Evolutionary conservation across 2,888 invertebrate species (phyloP), one percentile per base, ranked within the genome.

Genomic region (Plebejus anna): DNA sequence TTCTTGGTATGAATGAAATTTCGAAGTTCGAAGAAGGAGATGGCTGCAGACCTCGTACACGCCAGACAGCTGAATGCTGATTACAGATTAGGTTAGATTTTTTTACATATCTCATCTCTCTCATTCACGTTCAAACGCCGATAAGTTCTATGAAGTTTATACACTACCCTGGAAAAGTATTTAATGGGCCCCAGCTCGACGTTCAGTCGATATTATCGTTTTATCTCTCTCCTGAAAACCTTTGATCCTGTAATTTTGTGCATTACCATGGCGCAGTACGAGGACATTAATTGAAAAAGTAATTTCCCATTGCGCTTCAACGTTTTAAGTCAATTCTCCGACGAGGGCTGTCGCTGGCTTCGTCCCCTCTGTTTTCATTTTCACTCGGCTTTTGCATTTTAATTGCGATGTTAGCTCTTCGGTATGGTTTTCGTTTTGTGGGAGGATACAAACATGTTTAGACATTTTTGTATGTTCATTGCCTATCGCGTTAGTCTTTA

Each of bases 281-380:
- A 36, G 66, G 32, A 36, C 66, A 66, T 66, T 66, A 66, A 66
- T 66, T 36, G 61, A 66, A 66, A 36, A 66, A 66, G 36, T 32
- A 32, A 66, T 66, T 66, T 32, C 28, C 66, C 66, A 32, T 32
- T 13, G 66, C 66, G 11, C 32, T 32, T 66, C 16, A 66, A 32
- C 66, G 55, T 66, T 32, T 66, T 66, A 32, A 66, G 66, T 66
- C 66, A 36, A 66, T 66, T 13, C 13, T 32, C 13, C 66, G 66
- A 36, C 66, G 66, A 36, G 36, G 66, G 32, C 66, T 9, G 13
- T 61, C 28, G 28, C 28, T 66, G 28, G 32, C 61, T 66, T 32
- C 36, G 66, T 66, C 66, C 66, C 66, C 66, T 66, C 66, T 66
- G 36, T 66, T 66, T 66, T 66, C 11, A 66, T 66, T 66, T 66